Evolutionary conservation across 2,888 invertebrate species (phyloP).

Genomic region (Lasioglossum zephyrum): DNA sequence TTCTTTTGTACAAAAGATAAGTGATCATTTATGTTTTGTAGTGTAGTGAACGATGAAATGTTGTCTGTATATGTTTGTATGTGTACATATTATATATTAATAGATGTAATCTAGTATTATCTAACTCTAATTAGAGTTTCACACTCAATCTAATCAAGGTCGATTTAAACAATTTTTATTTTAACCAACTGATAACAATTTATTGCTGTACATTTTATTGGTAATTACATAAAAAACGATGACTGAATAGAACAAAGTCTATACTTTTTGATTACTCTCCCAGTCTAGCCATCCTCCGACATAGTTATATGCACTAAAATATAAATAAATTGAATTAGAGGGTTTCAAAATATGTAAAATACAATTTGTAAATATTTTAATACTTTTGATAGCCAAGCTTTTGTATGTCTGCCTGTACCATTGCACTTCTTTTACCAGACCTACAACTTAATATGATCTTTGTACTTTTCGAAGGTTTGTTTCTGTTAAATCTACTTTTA

Average conservation of each 20-base stretch:
- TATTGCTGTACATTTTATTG: conserved; percentile 12
- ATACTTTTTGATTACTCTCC: conserved; percentile 81
- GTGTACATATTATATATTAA: conserved; percentile 26
- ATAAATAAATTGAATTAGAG: conserved; percentile 42
- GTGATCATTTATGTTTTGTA: not conserved
- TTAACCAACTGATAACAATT: conserved; percentile 1
- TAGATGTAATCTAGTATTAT: not conserved
- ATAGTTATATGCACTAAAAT: conserved; percentile 86
- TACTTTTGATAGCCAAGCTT: conserved; percentile 88
- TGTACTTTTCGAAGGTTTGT: conserved; percentile 87
- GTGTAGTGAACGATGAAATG: conserved; percentile 5
- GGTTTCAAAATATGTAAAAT: not conserved
- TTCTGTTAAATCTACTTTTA: conserved; percentile 85
- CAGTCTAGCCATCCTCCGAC: conserved; percentile 87
- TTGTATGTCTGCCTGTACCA: conserved; percentile 87
- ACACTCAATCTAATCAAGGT: not conserved
- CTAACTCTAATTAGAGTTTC: not conserved
- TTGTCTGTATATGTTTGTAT: conserved; percentile 19
- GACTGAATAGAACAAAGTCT: conserved; percentile 5
- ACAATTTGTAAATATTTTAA: conserved; percentile 66
- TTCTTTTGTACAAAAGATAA: not conserved
- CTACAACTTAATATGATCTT: conserved; percentile 90
- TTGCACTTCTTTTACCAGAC: conserved; percentile 88
- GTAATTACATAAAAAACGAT: not conserved
- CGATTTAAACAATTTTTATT: not conserved